Base-by-base conservation (phyloP, 2,797 vertebrate genomes). In the Neopelma chrysocephalum region DNA sequence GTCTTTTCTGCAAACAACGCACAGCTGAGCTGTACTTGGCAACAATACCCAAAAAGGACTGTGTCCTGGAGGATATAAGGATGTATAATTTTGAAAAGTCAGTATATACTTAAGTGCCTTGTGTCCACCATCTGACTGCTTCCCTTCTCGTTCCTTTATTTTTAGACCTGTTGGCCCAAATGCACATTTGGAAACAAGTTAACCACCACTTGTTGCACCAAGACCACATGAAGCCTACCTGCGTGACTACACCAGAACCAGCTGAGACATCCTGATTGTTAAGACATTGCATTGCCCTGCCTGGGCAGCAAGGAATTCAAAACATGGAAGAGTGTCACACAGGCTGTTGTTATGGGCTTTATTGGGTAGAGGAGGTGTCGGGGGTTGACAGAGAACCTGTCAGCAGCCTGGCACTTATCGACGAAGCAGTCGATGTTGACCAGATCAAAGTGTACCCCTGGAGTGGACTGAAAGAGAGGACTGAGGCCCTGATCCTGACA, bases 261-360 rank as follows among this genome's bases (percentile, higher is more conserved):
- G 11, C 31, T 34, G 56, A 25, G 14, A 36, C 3, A 2, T 76
- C 23, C 34, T 45, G 1, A 1, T 40, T 54, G 4, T 48, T 90
- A 54, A 53, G 5, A 26, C 10, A 11, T 13, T 45, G 20, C 32
- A 38, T 34, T 36, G 10, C 12, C 31, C 29, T 54, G 11, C 25
- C 34, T 29, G n/a, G 20, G 14, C n/a, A 93, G 29, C 1, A 5
- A 75, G 50, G 65, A 56, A 56, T 77, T 80, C 31, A n/a, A 43
- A 87, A 23, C 20, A 10, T 6, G 19, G 20, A 26, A 12, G 21
- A 25, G 25, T 9, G 48, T 48, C 51, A 53, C 36, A 51, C 18
- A 29, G 19, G 34, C 22, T 5, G 0, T 42, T 72, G 47, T 62
- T 73, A 4, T 0, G 1, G 14, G 12, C 32, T 76, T 65, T 53